Percentiles rank a stretch among this genome's conserved stretches.
Evolutionary conservation across 2,797 vertebrate genomes (phyloP).

Genomic region (Paedocypris micromegethes): DNA sequence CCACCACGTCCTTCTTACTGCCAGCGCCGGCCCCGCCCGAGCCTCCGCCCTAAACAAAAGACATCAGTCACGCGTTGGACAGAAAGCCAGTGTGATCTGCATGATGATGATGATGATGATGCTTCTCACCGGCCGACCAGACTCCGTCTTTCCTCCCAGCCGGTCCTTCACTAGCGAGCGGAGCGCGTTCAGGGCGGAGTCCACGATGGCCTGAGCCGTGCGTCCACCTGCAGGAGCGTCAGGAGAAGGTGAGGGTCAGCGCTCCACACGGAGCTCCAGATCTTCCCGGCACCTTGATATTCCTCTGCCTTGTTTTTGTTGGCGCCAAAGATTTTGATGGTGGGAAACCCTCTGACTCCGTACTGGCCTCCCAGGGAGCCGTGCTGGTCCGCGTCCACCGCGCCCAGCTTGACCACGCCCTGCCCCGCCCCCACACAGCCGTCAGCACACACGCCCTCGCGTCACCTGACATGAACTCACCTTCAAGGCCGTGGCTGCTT

Average conservation of each 20-base stretch:
- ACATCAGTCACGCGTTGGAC: neutral
- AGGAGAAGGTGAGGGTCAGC: too few species aligned
- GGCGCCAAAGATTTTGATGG: constrained; percentile 92
- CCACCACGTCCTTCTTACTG: constrained; percentile 81
- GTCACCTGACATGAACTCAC: constrained; percentile 61
- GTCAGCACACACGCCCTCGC: too few species aligned
- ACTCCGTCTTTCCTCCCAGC: constrained; percentile 69
- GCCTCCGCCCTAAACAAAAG: neutral
- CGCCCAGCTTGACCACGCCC: constrained; percentile 91
- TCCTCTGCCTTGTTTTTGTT: constrained; percentile 94
- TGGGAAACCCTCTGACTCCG: constrained; percentile 87
- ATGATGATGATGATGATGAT: too few species aligned
- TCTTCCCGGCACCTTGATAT: constrained; percentile 79
- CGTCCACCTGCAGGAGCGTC: constrained; percentile 73
- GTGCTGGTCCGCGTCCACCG: constrained; percentile 91
- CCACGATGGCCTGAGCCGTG: constrained; percentile 84
- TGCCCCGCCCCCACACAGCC: constrained; percentile 48
- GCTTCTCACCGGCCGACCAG: too few species aligned
- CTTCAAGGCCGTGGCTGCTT: constrained; percentile 89
- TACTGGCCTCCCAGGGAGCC: constrained; percentile 87
- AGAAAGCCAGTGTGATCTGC: neutral
- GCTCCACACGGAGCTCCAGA: too few species aligned
- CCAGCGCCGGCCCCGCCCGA: constrained; percentile 61
- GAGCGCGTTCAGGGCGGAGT: constrained; percentile 76
- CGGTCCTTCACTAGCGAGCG: constrained; percentile 83